phyloP scores from a whole-genome alignment of 2,888 invertebrate species.

The Limulus polyphemus region DNA sequence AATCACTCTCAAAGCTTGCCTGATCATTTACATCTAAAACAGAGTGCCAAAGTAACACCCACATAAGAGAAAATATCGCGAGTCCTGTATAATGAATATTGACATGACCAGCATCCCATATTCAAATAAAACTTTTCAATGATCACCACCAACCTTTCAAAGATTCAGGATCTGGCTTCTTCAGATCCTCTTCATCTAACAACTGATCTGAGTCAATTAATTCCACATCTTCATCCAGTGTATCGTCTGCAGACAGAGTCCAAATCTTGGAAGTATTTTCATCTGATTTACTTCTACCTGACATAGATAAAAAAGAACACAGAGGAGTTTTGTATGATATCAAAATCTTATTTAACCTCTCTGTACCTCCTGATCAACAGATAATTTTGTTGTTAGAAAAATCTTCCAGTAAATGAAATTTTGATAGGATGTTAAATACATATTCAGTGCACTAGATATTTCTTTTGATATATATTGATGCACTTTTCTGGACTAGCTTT shows the following conservation, averaged over 20 bases:
- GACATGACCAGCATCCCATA: conserved; percentile 18
- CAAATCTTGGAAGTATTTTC: conserved; percentile 45
- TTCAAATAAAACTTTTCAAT: neutral
- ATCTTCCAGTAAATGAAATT: no score
- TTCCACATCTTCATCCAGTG: conserved; percentile 54
- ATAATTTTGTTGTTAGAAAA: no score
- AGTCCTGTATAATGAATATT: conserved; percentile 11
- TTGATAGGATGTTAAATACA: no score
- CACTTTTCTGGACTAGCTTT: no score
- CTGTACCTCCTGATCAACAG: neutral
- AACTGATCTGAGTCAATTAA: conserved; percentile 73
- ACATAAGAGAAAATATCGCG: no score
- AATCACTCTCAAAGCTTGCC: no score
- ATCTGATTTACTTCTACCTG: conserved; percentile 6
- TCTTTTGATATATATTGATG: no score
- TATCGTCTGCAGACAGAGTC: conserved; percentile 55
- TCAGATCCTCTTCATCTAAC: conserved; percentile 75
- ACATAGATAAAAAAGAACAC: neutral
- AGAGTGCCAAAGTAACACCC: no score
- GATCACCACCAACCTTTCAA: conserved; percentile 52
- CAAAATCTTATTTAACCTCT: neutral
- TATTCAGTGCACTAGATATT: no score
- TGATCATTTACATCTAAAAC: no score
- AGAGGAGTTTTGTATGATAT: neutral
- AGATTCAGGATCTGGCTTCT: conserved; percentile 69